Percentiles rank a stretch among this genome's conserved stretches.
Evolutionary conservation across 2,888 invertebrate species (phyloP).

Genomic region (Lutraria lutraria): DNA sequence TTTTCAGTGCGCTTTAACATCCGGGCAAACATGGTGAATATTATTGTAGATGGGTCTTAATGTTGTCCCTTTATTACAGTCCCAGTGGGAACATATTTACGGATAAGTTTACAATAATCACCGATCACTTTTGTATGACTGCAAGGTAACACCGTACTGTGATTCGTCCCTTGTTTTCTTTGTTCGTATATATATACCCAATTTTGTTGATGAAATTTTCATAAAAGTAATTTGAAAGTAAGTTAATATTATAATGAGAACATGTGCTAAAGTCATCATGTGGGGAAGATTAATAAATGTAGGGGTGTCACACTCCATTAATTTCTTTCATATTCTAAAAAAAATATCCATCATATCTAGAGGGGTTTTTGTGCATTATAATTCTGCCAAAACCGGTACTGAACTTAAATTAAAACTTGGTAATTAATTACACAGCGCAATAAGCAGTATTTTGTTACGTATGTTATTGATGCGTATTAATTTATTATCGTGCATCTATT

Average conservation of each 20-base stretch:
- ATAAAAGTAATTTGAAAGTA: conserved; percentile 13
- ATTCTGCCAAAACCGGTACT: background rate
- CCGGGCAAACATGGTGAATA: conserved; percentile 35
- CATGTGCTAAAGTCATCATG: background rate
- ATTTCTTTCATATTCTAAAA: background rate
- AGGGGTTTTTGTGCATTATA: background rate
- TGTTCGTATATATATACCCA: background rate
- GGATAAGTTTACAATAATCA: conserved; percentile 63
- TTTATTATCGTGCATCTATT: background rate
- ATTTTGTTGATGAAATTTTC: conserved; percentile 1
- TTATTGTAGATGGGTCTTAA: conserved; percentile 42
- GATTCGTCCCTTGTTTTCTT: conserved; percentile 7
- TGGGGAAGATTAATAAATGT: background rate
- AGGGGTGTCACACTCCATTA: background rate
- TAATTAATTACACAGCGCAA: background rate
- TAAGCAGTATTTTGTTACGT: background rate
- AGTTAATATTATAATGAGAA: background rate
- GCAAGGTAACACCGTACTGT: conserved; percentile 33
- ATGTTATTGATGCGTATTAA: background rate
- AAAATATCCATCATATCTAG: background rate
- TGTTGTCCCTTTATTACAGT: conserved; percentile 41
- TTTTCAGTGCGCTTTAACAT: conserved; percentile 27
- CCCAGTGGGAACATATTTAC: conserved; percentile 52
- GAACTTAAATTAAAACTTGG: background rate
- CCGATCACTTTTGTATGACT: conserved; percentile 47